Evolutionary conservation across 92 coral and sea anemone species (phyloP).

Genomic region (Hydrozoanthus gracilis): DNA sequence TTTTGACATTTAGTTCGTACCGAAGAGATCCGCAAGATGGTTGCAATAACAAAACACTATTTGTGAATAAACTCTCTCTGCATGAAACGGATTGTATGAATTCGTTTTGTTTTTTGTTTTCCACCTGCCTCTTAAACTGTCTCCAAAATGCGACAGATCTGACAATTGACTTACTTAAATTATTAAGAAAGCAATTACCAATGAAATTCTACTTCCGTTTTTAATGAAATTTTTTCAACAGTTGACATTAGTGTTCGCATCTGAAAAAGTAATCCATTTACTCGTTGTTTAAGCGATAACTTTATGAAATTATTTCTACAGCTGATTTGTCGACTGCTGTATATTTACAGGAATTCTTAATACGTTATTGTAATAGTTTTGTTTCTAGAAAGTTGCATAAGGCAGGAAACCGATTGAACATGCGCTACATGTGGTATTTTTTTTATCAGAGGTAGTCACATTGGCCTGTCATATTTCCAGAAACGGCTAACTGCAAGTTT

Average conservation of each 20-base stretch:
- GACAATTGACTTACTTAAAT: constrained; percentile 98
- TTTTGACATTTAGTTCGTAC: not conserved
- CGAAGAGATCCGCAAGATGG: not conserved
- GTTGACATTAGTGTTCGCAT: constrained; percentile 78
- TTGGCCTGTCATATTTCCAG: not conserved
- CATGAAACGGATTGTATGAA: constrained; percentile 15
- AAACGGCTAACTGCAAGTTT: constrained; percentile 13
- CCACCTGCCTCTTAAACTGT: constrained; percentile 81
- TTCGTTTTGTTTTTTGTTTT: constrained; percentile 31
- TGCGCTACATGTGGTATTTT: constrained; percentile 22
- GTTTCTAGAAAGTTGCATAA: constrained; percentile 37
- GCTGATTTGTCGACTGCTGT: constrained; percentile 37
- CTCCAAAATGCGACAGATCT: constrained; percentile 79
- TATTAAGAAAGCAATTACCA: constrained; percentile 95
- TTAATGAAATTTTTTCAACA: constrained; percentile 83
- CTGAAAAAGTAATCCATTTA: constrained; percentile 68
- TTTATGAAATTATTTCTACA: constrained; percentile 37
- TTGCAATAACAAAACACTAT: not conserved
- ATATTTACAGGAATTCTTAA: constrained; percentile 66
- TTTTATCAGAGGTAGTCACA: not conserved
- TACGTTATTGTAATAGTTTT: constrained; percentile 45
- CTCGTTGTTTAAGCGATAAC: constrained; percentile 44
- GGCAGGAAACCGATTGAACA: constrained; percentile 31
- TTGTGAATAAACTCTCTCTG: not conserved
- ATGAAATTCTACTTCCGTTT: constrained; percentile 88